Base-by-base conservation (phyloP, 2,797 vertebrate species). In the Xiphorhynchus erythropygius region DNA sequence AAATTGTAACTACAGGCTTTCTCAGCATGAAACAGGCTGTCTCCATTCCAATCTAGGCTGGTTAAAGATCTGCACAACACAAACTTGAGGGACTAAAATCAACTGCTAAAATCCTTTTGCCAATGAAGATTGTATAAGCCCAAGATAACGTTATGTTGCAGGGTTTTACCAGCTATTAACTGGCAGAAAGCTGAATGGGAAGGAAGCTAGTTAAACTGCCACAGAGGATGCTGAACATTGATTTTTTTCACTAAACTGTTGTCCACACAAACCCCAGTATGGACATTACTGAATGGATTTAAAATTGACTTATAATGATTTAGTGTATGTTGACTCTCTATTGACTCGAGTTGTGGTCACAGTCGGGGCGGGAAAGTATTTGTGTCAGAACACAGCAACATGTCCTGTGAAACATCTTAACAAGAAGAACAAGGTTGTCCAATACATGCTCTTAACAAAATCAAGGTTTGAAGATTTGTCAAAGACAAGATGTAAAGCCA, bases 171-270 rank as follows among this genome's bases (percentile, higher is more conserved):
- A 81, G 76, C 79, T 78, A 57, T 81, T 47, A 91, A 81, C 8
- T 69, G 42, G 3, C 50, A 81, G 57, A 39, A 69, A 88, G 35
- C 42, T 88, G 79, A 91, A 69, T 41, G n/a, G 39, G 65, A 84
- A 81, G 42, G 16, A 87, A 95, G 62, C 24, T 70, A 75, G 76
- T 87, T 94, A 93, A 96, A 86, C 57, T 76, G 73, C 81, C 79
- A 81, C 12, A 69, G 39, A 94, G 23, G 33, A 95, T 33, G 69
- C 32, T 33, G 39, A 92, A 71, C 62, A 96, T 92, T 57, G 92
- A 96, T 96, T 96, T 96, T 57, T 60, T 94, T 55, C 79, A 85
- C 85, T 96, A 86, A 95, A 95, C 49, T 85, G 71, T 85, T 92
- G 73, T 93, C 87, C 76, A 71, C 65, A 88, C 81, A 94, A 97